phyloP scores from a whole-genome alignment of 2,797 vertebrate genomes.

The Hafferia zeledoni region DNA sequence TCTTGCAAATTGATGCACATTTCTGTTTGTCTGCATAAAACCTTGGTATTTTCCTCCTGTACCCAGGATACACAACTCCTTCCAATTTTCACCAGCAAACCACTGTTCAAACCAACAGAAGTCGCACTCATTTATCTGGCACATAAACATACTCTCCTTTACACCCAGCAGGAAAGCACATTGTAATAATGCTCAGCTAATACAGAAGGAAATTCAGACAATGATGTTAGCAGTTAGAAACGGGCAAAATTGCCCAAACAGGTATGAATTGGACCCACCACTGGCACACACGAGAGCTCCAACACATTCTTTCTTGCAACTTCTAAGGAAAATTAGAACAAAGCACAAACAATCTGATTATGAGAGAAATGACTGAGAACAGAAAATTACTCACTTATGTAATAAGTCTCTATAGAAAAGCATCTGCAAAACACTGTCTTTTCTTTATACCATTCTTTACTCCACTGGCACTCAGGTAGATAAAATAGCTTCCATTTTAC shows the following conservation, averaged over 20 bases:
- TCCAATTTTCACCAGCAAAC: background rate
- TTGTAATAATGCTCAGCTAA: background rate
- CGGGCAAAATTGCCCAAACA: background rate
- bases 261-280: background rate
- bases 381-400: slow-evolving; percentile 40
- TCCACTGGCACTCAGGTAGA: background rate
- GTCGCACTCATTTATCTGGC: background rate
- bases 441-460: background rate
- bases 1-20: background rate
- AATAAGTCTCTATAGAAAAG: slow-evolving; percentile 9
- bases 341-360: slow-evolving; percentile 11
- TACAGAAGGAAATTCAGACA: background rate
- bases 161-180: background rate
- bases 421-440: background rate
- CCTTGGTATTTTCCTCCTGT: background rate
- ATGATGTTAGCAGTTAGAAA: background rate
- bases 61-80: background rate
- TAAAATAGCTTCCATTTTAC: slow-evolving; percentile 18
- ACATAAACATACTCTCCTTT: background rate
- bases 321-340: slow-evolving; percentile 31
- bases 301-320: background rate
- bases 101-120: background rate
- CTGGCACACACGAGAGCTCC: background rate
- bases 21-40: background rate
- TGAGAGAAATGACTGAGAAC: background rate